Percentiles rank a stretch among this genome's conserved stretches.
Evolutionary conservation across 2,888 invertebrate species (phyloP).

Genomic region (Stomorhina lunata): DNA sequence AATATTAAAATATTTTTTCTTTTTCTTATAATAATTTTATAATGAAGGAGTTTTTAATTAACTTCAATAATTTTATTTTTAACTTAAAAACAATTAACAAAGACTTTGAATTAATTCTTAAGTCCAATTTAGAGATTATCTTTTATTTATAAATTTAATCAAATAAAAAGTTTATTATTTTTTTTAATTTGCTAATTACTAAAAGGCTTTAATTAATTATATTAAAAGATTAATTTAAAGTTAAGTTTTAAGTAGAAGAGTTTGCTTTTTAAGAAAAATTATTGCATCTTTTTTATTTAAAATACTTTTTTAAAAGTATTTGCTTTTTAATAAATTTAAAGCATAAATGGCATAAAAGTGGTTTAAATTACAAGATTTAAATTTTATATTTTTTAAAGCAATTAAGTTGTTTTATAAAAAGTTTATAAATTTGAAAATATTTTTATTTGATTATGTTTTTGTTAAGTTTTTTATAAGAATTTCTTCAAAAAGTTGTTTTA

Average conservation of each 20-base stretch:
- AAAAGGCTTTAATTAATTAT: conserved; percentile 16
- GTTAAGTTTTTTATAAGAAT: too few species aligned
- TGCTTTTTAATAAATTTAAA: conserved; percentile 24
- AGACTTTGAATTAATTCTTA: conserved; percentile 4
- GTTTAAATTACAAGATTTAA: too few species aligned
- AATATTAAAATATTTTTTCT: not conserved
- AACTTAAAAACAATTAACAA: conserved; percentile 62
- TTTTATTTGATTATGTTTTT: too few species aligned
- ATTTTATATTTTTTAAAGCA: too few species aligned
- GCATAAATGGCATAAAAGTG: conserved; percentile 45
- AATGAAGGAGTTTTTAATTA: not conserved
- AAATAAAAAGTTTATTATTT: conserved; percentile 29
- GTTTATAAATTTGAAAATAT: too few species aligned
- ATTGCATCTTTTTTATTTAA: conserved; percentile 41
- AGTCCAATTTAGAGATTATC: not conserved
- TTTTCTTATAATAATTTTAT: not conserved
- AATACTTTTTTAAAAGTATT: not conserved
- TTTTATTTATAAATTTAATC: too few species aligned
- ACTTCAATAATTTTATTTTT: not conserved
- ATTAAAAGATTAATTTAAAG: too few species aligned
- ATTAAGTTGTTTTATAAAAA: too few species aligned
- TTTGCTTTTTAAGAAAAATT: conserved; percentile 46
- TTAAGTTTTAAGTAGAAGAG: too few species aligned
- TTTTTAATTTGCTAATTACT: conserved; percentile 37
- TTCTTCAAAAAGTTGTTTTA: too few species aligned